These are phyloP conservation scores for Balaenoptera acutorostrata DNA, from an alignment of 2,113 vertebrate genomes.

Conservation along the genomic window DNA sequence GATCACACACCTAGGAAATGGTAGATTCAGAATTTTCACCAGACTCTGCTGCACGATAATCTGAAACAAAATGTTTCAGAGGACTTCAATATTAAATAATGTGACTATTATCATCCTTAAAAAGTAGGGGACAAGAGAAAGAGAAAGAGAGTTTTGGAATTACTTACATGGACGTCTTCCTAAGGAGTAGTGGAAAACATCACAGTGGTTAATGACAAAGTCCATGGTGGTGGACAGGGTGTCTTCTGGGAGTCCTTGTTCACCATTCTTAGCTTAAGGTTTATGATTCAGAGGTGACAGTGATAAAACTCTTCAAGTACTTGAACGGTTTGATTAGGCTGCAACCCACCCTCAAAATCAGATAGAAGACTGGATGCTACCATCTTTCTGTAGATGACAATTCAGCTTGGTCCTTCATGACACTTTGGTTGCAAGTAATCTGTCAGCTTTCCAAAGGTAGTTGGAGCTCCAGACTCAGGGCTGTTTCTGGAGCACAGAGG, in stretches of 20 bases:
- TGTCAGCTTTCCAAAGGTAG: neutral
- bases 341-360: neutral
- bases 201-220: neutral
- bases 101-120: neutral
- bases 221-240: neutral
- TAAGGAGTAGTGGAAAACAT: neutral
- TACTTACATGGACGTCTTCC: neutral
- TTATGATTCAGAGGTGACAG: neutral
- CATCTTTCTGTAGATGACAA: neutral
- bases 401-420: neutral
- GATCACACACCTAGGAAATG: neutral
- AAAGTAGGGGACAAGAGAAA: neutral
- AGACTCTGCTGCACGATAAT: neutral
- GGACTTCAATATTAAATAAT: neutral
- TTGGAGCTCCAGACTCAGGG: neutral
- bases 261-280: neutral
- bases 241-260: neutral
- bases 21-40: neutral
- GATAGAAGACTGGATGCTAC: neutral
- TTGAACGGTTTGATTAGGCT: neutral
- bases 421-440: neutral
- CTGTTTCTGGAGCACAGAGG: neutral
- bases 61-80: neutral
- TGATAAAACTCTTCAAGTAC: neutral
- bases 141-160: neutral